A percentile compares a stretch with the other conserved stretches of the same genome.
These are phyloP conservation scores for Aphaenogaster floridana DNA, from an alignment of 1,140 invertebrate genomes.

Conservation along the genomic window DNA sequence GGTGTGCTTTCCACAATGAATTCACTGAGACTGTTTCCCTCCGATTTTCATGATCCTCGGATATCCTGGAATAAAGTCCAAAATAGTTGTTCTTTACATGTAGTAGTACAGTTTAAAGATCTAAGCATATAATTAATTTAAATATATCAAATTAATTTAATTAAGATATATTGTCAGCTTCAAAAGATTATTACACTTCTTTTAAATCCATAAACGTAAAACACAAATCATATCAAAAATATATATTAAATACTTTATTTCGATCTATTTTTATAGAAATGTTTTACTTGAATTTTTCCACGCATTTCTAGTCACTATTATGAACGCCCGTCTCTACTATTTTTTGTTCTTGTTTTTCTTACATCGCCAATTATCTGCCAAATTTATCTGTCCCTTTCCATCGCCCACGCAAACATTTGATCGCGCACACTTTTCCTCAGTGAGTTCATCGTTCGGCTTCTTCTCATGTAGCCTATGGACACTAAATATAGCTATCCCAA, in stretches of 20 bases:
- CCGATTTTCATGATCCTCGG: slow-evolving; percentile 3
- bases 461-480: not conserved
- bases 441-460: not conserved
- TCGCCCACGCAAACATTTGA: not conserved
- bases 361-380: not conserved
- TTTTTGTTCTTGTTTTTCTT: not conserved
- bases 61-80: not conserved
- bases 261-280: not conserved
- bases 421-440: not conserved
- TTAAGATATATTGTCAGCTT: not conserved
- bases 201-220: not conserved
- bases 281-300: not conserved
- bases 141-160: slow-evolving; percentile 14
- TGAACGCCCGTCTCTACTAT: not conserved
- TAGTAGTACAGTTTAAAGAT: not conserved
- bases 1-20: not conserved
- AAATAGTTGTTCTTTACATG: not conserved
- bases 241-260: not conserved
- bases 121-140: not conserved
- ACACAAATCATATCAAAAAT: not conserved
- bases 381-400: not conserved
- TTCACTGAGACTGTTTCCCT: not conserved
- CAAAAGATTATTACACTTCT: not conserved
- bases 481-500: slow-evolving; percentile 13
- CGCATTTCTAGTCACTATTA: not conserved